Base-by-base conservation (phyloP, 1,140 invertebrate species). In the Lasaia peninsularis region DNA sequence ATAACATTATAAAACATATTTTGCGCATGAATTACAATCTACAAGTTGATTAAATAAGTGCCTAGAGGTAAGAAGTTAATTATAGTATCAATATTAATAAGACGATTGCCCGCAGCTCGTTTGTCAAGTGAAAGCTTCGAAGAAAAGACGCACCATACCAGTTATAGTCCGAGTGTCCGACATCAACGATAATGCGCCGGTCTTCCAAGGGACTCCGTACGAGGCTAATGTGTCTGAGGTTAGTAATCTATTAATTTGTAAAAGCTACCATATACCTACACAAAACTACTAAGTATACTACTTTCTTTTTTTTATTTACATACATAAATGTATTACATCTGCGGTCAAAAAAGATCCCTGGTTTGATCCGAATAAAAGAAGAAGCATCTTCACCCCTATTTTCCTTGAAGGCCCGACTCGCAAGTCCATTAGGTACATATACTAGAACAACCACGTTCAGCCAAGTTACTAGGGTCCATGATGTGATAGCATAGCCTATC, bases 111-210 rank as follows among this genome's bases (percentile, higher is more conserved):
- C 92, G 40, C 89, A 96, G 95, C 84, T 96, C 64, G 93, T 93
- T 40, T 96, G 96, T 82, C 94, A 94, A 52, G 92, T 96, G 48
- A 93, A 92, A 86, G 89, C 92, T 20, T 94, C 94, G 8, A 93
- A 93, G 73, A 95, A 94, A 76, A 92, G 93, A 71, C 91, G 94
- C 58, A 95, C 93, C 21, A 96, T 97, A 78, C 96, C 96, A 37
- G 93, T 97, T 52, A 96, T 98, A 73, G 95, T 97, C 40, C 91
- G 96, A 80, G 93, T 97, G 56, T 95, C 94, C n/a, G 96, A 97
- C 86, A 93, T 96, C 73, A 98, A 98, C 76, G 96, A 98, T 82
- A 97, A 97, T 86, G 92, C 93, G 28, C 95, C 95, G 16, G 91
- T 92, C 68, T 96, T 96, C 87, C 89, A 94, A 67, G 94, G 94